Conservation (phyloP, 2,113 vertebrate genomes). For the Apodemus sylvaticus region DNA sequence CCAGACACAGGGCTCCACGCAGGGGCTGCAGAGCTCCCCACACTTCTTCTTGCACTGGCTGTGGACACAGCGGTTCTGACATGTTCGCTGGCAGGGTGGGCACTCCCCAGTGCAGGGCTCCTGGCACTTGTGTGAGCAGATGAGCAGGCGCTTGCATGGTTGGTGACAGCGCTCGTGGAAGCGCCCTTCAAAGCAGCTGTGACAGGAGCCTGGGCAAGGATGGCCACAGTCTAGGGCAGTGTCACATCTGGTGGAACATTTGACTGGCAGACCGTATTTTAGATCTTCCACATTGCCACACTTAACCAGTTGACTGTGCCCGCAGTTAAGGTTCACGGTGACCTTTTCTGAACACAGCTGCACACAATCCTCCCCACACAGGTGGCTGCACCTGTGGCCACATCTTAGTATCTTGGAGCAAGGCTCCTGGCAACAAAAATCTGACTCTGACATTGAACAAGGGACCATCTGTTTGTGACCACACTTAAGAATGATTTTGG, state of each 20-base stretch:
- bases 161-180: slow-evolving; percentile 88
- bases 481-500: slow-evolving; percentile 89
- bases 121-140: slow-evolving; percentile 93
- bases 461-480: slow-evolving; percentile 92
- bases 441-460: slow-evolving; percentile 84
- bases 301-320: slow-evolving; percentile 86
- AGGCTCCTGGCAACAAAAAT: slow-evolving; percentile 87
- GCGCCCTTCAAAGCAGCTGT: slow-evolving; percentile 90
- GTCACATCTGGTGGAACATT: slow-evolving; percentile 85
- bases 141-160: slow-evolving; percentile 86
- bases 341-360: slow-evolving; percentile 82
- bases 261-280: slow-evolving; percentile 43
- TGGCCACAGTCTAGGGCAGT: slow-evolving; percentile 90
- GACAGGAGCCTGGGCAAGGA: slow-evolving; percentile 89
- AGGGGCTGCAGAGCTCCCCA: slow-evolving; percentile 90
- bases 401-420: slow-evolving; percentile 88
- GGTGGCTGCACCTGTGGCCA: slow-evolving; percentile 87
- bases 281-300: slow-evolving; percentile 83
- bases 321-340: slow-evolving; percentile 86
- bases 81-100: slow-evolving; percentile 35
- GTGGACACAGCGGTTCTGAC: slow-evolving; percentile 92
- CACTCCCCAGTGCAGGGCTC: slow-evolving; percentile 88
- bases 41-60: slow-evolving; percentile 91
- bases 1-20: slow-evolving; percentile 92
- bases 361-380: slow-evolving; percentile 89